phyloP scores from a whole-genome alignment of 2,888 invertebrate species.

The Calameuta idolon region DNA sequence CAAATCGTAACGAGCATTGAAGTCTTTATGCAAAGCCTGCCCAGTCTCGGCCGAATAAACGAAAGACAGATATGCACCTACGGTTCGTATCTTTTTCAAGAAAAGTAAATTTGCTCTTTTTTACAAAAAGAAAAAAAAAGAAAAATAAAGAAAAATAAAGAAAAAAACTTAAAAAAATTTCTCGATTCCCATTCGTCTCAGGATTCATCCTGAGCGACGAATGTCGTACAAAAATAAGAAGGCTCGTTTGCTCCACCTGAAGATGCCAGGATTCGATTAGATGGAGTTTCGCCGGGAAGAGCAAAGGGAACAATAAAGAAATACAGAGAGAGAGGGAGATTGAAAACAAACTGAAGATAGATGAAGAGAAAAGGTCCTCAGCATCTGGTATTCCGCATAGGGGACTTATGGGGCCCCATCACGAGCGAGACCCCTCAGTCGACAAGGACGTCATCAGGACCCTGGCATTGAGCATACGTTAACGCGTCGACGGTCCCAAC shows the following conservation, averaged over 20 bases:
- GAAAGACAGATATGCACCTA: not conserved
- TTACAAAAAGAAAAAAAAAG: not conserved
- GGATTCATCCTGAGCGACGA: not conserved
- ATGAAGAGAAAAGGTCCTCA: not conserved
- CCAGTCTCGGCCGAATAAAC: not conserved
- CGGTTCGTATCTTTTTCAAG: not conserved
- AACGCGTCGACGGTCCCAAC: not conserved
- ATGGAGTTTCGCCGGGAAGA: not conserved
- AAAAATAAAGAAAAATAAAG: no score
- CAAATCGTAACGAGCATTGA: not conserved
- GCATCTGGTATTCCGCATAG: conserved; percentile 8
- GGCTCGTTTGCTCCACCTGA: not conserved
- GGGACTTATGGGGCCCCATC: not conserved
- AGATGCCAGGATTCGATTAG: not conserved
- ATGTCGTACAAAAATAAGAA: not conserved
- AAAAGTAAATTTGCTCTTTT: not conserved
- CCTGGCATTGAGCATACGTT: not conserved
- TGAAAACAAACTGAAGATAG: not conserved
- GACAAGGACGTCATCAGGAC: conserved; percentile 1
- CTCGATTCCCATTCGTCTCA: not conserved
- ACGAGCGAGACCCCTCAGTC: not conserved
- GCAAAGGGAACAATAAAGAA: not conserved
- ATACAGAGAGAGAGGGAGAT: not conserved
- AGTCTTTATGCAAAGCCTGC: not conserved
- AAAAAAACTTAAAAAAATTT: not conserved